Base-by-base conservation (phyloP, 2,888 invertebrate species). In the Ennomos fuscantarius region DNA sequence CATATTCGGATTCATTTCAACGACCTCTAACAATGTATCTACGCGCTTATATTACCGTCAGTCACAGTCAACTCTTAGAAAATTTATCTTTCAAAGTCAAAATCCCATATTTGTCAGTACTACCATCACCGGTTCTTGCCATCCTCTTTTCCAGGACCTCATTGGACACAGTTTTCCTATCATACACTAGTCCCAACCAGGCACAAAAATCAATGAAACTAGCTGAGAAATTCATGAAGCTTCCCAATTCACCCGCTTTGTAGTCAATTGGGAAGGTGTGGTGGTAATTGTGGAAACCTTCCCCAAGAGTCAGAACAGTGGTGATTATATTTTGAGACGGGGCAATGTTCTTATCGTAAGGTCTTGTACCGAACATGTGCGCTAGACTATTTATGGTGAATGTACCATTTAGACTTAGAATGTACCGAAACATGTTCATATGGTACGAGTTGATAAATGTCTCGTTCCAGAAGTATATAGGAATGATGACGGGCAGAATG, bases 301-400 rank as follows among this genome's bases (percentile, higher is more conserved):
- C 82, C 0, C 82, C 83, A 1, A 73, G 62, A 0, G 73, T 60
- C 0, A 72, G 2, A 0, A 76, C 9, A 0, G 70, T 65, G 0
- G 76, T 60, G 0, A 63, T 1, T 0, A 72, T 24, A 13, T 68
- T 78, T 24, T 81, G 76, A 0, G 60, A 44, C 0, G 83, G 72
- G 1, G 46, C 33, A 0, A 81, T 74, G 8, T 43, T 62, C 63
- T 70, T 78, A 52, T 94, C 89, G 60, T 90, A 91, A 0, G 90
- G 89, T 40, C 74, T 84, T 49, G 76, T 75, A 8, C 90, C 92
- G 81, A 83, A 88, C 9, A 84, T 64, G 74, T 95, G 95, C 8
- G 94, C 94, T 1, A 92, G 89, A 64, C 94, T 94, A 84, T 95
- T 95, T n/a, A 95, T 94, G 8, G 93, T 75, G 93, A 94, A 95